Conservation (phyloP, 2,797 vertebrate species). For the Phalanger gymnotis region DNA sequence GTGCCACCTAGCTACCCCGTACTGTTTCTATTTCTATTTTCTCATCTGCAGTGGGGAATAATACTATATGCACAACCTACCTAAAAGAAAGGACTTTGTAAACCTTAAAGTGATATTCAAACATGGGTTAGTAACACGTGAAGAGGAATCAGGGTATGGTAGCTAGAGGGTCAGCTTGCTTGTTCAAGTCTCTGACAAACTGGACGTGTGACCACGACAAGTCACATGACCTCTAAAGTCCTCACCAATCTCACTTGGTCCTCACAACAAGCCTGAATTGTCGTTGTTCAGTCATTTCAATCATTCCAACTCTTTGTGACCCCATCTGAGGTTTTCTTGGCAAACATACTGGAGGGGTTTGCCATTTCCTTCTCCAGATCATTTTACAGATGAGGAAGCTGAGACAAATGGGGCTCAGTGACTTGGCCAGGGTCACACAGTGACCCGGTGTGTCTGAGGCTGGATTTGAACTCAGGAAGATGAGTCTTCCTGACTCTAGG, state of each 20-base stretch:
- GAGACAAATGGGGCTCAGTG: neutral
- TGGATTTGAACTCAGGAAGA: neutral
- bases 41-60: neutral
- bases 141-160: neutral
- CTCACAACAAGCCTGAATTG: neutral
- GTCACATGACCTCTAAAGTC: neutral
- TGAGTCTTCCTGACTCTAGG: neutral
- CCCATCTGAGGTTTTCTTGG: neutral
- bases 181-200: neutral
- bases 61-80: neutral
- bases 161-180: neutral
- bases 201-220: neutral
- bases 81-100: neutral
- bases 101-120: neutral
- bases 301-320: neutral
- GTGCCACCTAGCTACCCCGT: neutral
- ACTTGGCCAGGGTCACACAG: no score
- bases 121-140: neutral
- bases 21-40: neutral
- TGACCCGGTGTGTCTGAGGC: neutral
- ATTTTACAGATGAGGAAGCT: neutral
- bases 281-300: neutral
- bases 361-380: neutral
- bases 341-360: neutral
- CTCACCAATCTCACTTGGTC: no score